Base-by-base conservation (phyloP, 2,888 invertebrate genomes). In the Gari tellinella region DNA sequence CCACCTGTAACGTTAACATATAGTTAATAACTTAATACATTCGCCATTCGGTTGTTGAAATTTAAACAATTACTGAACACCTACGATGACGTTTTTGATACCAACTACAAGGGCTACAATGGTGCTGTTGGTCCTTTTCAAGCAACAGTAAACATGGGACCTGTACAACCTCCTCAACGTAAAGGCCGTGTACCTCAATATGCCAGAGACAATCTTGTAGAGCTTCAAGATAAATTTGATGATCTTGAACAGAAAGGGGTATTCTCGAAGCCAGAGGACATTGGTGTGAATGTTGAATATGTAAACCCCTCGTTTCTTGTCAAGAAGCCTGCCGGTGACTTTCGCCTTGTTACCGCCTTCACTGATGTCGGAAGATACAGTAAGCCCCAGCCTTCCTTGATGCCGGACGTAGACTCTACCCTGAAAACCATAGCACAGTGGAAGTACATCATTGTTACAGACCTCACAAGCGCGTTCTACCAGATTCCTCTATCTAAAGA, bases 271-370 rank as follows among this genome's bases (percentile, higher is more conserved):
- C 81, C 81, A 17, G 83, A 82, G 55, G 65, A 74, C 55, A 46
- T 70, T 15, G 72, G 56, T 31, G 38, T 73, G 12, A 52, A 40
- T 3, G 78, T 75, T 4, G 82, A 86, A 43, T 85, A 86, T 31
- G 40, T 85, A 12, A 84, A 82, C 51, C 85, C 83, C 0, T 79
- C 81, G 4, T 85, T 84, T 49, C 64, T 85, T 12, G 72, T 84
- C 0, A 82, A 78, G 45, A 82, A 78, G 51, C 52, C 60, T 1
- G 38, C 19, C 17, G 80, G 84, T 14, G 73, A 66, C 21, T 72
- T 57, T 55, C 61, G 81, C 14, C 57, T 84, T 10, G 82, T 81
- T 19, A 82, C 82, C 5, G 76, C 82, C 1, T 81, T 83, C 38
- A 65, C 60, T 2, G 81, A 79, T 45, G 75, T 82, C 15, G 81